Conservation (phyloP, 2,113 vertebrate species). For the Upupa epops region DNA sequence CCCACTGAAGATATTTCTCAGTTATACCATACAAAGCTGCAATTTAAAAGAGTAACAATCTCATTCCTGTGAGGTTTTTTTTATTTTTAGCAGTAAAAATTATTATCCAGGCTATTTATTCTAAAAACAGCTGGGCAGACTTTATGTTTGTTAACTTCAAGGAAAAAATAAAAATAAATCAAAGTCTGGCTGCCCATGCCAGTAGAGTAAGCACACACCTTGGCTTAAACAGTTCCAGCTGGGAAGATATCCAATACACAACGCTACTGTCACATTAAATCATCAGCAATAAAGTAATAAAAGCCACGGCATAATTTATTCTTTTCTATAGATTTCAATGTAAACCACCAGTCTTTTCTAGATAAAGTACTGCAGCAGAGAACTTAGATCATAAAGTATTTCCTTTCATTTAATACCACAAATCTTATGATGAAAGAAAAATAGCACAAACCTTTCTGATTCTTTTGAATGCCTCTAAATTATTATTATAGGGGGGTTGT, state of each 20-base stretch:
- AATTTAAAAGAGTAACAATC: background rate
- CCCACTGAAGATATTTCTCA: background rate
- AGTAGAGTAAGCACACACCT: background rate
- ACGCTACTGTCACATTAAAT: background rate
- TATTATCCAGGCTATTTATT: background rate
- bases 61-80: background rate
- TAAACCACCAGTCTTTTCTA: background rate
- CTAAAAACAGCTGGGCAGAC: no score
- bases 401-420: background rate
- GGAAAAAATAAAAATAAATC: background rate
- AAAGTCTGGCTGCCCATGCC: background rate
- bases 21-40: background rate
- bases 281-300: background rate
- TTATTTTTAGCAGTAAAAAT: background rate
- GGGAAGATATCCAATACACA: background rate
- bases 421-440: background rate
- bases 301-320: background rate
- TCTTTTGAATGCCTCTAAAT: background rate
- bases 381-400: background rate
- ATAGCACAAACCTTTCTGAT: background rate
- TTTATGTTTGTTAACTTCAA: background rate
- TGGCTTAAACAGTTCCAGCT: background rate
- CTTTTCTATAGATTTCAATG: background rate
- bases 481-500: background rate
- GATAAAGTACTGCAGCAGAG: background rate